Evolutionary conservation across 2,113 vertebrate genomes (phyloP), one percentile per base, ranked within the genome.

Genomic region (Rhipidura dahli): DNA sequence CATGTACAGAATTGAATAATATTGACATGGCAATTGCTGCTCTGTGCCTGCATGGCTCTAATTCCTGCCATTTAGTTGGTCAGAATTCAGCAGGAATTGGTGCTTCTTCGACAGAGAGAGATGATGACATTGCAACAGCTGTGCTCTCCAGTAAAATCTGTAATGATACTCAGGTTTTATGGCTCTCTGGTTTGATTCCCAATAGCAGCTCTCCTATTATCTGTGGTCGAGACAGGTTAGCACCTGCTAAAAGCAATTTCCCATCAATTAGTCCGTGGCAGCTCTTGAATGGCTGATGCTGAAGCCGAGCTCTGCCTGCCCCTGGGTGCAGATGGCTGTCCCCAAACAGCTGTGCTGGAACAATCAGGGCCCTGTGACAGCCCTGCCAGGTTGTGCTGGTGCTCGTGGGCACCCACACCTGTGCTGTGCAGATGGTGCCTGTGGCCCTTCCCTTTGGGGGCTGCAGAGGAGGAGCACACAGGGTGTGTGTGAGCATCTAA

Each of bases 241-340:
- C 98, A 98, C 98, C 98, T 98, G 98, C 97, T 98, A 88, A 66
- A 96, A 97, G 95, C 95, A 91, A 92, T 97, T 97, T 96, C 96
- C 95, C 97, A 97, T 98, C 97, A 97, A 98, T 98, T 90, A 97
- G 87, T 63, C 92, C 20, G 35, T 95, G 97, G 97, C 97, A 97
- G 96, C 87, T 83, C 68, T 50, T 60, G 94, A 89, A 92, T 26
- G 90, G 87, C 95, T 90, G 95, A 81, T 45, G 11, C 80, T 40
- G 33, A 76, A 64, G 91, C 75, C 42, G 3, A 31, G 84, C 39
- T 31, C 93, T 91, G 91, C 51, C 27, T 0, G 6, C n/a, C 7
- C 23, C 1, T 30, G 47, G 6, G 24, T 72, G 65, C 98, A 98
- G 97, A 97, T 97, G 98, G 97, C 95, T 0, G 63, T 64, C 40